Conservation (phyloP, 1,140 invertebrate genomes). For the Phthorimaea operculella region DNA sequence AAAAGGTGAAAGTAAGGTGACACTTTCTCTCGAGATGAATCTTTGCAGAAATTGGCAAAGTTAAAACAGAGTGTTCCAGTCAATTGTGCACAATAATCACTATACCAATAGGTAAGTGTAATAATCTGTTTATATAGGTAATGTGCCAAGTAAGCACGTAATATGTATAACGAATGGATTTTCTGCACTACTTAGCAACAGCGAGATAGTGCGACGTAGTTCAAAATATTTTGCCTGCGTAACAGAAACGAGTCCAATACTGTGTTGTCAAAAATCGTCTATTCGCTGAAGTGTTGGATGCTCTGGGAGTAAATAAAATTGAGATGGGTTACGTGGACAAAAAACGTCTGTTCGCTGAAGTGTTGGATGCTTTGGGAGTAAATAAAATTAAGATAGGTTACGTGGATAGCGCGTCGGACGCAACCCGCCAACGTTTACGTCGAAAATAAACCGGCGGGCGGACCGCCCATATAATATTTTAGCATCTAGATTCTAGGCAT, state of each 20-base stretch:
- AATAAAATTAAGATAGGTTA: slow-evolving; percentile 11
- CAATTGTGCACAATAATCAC: too few species aligned
- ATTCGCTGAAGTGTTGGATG: not conserved
- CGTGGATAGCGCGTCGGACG: slow-evolving; percentile 32
- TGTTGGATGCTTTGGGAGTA: not conserved
- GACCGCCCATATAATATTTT: slow-evolving; percentile 45
- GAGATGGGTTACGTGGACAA: slow-evolving; percentile 15
- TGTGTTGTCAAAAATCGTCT: not conserved
- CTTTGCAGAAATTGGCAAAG: too few species aligned
- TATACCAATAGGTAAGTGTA: too few species aligned
- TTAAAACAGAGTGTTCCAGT: too few species aligned
- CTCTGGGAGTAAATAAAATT: not conserved
- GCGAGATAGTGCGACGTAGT: not conserved
- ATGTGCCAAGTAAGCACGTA: slow-evolving; percentile 5
- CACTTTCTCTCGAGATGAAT: too few species aligned
- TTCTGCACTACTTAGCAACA: slow-evolving; percentile 7
- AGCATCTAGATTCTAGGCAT: slow-evolving; percentile 42
- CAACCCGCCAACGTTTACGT: slow-evolving; percentile 46
- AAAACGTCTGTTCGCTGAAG: not conserved
- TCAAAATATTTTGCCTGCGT: not conserved
- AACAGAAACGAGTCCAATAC: not conserved
- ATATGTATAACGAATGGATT: slow-evolving; percentile 8
- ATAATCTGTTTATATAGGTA: not conserved
- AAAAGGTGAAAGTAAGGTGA: too few species aligned
- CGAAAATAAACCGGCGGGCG: slow-evolving; percentile 49